Percentiles rank a stretch among this genome's conserved stretches.
Conservation (phyloP, 2,888 invertebrate species). For the Zaprionus obscuricornis region DNA sequence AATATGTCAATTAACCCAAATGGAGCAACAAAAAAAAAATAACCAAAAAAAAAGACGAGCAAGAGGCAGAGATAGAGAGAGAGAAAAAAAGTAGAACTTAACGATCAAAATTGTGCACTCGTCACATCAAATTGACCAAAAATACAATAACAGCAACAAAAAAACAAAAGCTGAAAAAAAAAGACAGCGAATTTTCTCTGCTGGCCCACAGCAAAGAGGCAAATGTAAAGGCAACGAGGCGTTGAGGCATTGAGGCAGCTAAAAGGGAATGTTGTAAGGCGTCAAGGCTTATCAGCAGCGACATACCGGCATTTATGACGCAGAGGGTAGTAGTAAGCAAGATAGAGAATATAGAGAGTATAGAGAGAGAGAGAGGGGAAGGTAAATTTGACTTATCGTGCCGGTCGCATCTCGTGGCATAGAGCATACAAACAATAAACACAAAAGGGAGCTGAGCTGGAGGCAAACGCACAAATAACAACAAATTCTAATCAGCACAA, state of each 20-base stretch:
- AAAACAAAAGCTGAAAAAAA: background rate
- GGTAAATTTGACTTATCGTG: constrained; percentile 32
- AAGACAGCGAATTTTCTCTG: too few species aligned
- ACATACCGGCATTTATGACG: constrained; percentile 38
- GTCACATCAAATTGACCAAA: constrained; percentile 47
- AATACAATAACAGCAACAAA: constrained; percentile 1
- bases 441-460: constrained; percentile 21
- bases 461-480: constrained; percentile 15
- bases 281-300: constrained; percentile 36
- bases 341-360: background rate
- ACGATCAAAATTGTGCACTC: constrained; percentile 58
- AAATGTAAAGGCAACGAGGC: background rate
- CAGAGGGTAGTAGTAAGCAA: too few species aligned
- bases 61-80: background rate
- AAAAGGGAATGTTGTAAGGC: constrained; percentile 34
- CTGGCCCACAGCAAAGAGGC: too few species aligned
- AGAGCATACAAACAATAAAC: background rate
- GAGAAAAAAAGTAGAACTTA: constrained; percentile 10
- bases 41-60: constrained; percentile 7
- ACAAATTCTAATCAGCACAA: constrained; percentile 51
- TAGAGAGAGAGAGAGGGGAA: background rate
- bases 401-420: constrained; percentile 60
- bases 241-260: constrained; percentile 5
- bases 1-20: constrained; percentile 71
- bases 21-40: constrained; percentile 36